phyloP scores from a whole-genome alignment of 2,113 vertebrate species.

The Edolisoma coerulescens region DNA sequence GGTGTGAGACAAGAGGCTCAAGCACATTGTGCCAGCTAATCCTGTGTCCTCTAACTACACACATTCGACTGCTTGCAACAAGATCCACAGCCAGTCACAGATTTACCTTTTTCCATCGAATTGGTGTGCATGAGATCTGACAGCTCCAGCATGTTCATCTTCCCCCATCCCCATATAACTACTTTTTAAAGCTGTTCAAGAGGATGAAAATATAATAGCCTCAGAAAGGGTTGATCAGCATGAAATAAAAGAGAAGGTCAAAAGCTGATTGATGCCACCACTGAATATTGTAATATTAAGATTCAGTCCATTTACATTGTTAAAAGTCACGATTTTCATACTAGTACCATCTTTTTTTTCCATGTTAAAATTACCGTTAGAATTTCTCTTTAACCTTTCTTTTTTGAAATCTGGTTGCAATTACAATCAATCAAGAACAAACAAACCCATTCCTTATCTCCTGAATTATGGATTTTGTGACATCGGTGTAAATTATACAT shows the following conservation, averaged over 20 bases:
- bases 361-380: background rate
- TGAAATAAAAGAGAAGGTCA: background rate
- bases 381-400: background rate
- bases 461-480: constrained; percentile 16
- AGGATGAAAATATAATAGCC: background rate
- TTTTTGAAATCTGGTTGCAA: background rate
- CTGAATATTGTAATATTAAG: background rate
- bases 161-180: background rate
- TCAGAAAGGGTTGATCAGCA: background rate
- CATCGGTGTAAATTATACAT: background rate
- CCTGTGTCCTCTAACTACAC: background rate
- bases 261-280: background rate
- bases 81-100: background rate
- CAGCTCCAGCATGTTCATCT: background rate
- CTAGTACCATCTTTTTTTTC: background rate
- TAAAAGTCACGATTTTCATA: background rate
- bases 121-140: background rate
- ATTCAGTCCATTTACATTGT: background rate
- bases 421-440: constrained; percentile 27
- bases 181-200: background rate
- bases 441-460: background rate
- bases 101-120: background rate
- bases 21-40: background rate
- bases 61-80: background rate
- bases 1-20: background rate